Percentiles rank a stretch among this genome's conserved stretches.
Evolutionary conservation across 2,113 vertebrate genomes (phyloP).

Genomic region (Miniopterus natalensis): DNA sequence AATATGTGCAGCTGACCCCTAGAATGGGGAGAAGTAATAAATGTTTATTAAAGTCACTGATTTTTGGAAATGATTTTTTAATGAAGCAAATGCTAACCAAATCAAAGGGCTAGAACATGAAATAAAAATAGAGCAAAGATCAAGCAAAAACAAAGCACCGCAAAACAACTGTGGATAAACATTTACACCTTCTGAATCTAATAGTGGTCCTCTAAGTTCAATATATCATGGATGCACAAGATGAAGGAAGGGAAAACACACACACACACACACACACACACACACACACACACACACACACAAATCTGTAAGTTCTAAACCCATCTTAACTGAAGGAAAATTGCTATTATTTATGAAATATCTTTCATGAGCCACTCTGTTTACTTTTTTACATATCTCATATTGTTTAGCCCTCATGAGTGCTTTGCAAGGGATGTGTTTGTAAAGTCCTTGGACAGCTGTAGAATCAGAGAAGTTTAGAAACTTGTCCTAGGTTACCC

Average conservation of each 20-base stretch:
- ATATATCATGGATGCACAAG: background rate
- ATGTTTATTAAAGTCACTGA: background rate
- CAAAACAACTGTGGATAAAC: background rate
- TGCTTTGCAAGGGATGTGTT: background rate
- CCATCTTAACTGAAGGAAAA: background rate
- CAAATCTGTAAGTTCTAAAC: background rate
- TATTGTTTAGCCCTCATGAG: background rate
- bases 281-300: no score
- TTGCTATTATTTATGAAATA: background rate
- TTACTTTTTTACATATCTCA: conserved; percentile 32
- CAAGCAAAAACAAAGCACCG: background rate
- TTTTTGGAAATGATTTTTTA: background rate
- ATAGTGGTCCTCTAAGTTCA: background rate
- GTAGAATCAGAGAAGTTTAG: conserved; percentile 10
- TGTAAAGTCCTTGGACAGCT: conserved; percentile 1
- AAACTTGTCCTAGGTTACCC: background rate
- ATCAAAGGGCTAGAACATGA: background rate
- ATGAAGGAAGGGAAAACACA: background rate
- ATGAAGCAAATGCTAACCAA: background rate
- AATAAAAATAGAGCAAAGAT: conserved; percentile 50
- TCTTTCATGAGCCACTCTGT: background rate
- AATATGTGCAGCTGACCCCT: background rate
- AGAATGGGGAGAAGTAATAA: background rate
- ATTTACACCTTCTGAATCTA: background rate
- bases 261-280: no score